Evolutionary conservation across 2,113 vertebrate genomes (phyloP), one percentile per base, ranked within the genome.

Genomic region (Synchiropus splendidus): DNA sequence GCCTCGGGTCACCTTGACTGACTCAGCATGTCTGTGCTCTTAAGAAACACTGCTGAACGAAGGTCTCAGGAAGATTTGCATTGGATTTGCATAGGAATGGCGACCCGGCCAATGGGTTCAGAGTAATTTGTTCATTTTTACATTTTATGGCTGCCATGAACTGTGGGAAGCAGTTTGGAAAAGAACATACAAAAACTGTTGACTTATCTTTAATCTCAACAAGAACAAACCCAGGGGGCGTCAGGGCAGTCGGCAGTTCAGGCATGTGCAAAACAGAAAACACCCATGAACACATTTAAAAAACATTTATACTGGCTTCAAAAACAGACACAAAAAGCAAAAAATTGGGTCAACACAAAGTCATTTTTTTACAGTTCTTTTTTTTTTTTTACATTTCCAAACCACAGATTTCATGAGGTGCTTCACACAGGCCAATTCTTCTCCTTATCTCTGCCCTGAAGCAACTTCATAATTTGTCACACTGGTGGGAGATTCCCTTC

Each of bases 41-140:
- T 18, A 49, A 42, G n/a, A 48, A 45, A 37, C 4, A 42, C 1
- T 52, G 39, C 45, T 48, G 9, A 39, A 64, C 48, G 54, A 38
- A 76, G 59, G 61, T 65, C 40, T 59, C 38, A 55, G 36, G 45
- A 66, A 30, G 0, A 66, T 76, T 82, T 79, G 67, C 57, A 71
- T 67, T 32, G 5, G 1, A 70, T 74, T 80, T 80, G 62, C 67
- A 73, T 72, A 35, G 33, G n/a, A 32, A 50, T 12, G 4, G 15
- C 1, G 18, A 4, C 32, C n/a, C 34, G 46, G 40, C 69, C 72
- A 77, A 74, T 68, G 43, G 33, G 18, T 9, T 12, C 4, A 15
- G 33, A 42, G 36, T 33, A 6, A 44, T 79, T 74, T 71, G 52
- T 37, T 39, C 69, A 59, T 37, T 38, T 78, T 79, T 73, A 52